phyloP scores from a whole-genome alignment of 1,140 invertebrate species.

The Drosophila miranda region DNA sequence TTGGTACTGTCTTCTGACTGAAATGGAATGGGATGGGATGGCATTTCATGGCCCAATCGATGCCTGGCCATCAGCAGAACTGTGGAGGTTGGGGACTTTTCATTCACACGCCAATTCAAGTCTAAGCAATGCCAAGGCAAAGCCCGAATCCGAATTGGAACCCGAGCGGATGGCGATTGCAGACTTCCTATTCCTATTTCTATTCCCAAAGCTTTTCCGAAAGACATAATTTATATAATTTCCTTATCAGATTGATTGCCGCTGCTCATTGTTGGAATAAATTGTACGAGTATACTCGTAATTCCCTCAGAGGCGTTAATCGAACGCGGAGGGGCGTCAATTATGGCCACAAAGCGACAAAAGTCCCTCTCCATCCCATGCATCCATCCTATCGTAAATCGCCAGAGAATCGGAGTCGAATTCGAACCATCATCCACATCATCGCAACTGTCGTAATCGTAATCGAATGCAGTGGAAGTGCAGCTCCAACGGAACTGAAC shows the following conservation, averaged over 20 bases:
- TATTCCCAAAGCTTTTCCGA: conserved; percentile 53
- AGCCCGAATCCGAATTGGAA: conserved; percentile 23
- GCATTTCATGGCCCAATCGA: conserved; percentile 52
- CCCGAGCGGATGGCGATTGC: conserved; percentile 57
- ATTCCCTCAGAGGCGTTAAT: conserved; percentile 60
- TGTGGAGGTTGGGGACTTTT: conserved; percentile 15
- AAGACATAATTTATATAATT: conserved; percentile 74
- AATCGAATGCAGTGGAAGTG: conserved; percentile 28
- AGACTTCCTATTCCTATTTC: conserved; percentile 52
- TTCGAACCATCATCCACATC: conserved; percentile 2
- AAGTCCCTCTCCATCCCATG: conserved; percentile 9
- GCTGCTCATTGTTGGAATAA: conserved; percentile 59
- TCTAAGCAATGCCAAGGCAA: neutral
- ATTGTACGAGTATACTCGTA: conserved; percentile 43
- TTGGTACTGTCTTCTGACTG: neutral
- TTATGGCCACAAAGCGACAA: conserved; percentile 62
- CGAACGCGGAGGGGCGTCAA: conserved; percentile 54
- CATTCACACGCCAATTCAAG: conserved; percentile 57
- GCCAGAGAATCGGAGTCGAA: conserved; percentile 32
- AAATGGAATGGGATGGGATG: conserved; percentile 3
- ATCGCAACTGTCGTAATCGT: conserved; percentile 8
- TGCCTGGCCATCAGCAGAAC: conserved; percentile 40
- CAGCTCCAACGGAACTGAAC: conserved; percentile 40
- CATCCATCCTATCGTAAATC: conserved; percentile 8
- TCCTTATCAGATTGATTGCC: conserved; percentile 62